Evolutionary conservation across 2,888 invertebrate genomes (phyloP).

Genomic region (Plutella xylostella): DNA sequence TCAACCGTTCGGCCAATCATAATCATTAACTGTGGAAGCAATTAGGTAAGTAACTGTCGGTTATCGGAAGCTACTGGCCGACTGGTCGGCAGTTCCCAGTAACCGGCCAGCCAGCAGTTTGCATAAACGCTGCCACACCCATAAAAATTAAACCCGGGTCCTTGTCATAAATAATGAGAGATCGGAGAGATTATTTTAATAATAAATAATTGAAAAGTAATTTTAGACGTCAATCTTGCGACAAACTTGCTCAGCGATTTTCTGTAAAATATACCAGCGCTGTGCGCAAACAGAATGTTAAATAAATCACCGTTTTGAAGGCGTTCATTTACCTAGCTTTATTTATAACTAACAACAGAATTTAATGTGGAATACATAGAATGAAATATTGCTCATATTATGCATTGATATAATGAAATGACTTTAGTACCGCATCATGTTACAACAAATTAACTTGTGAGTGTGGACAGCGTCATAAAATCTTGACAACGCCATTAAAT

Average conservation of each 20-base stretch:
- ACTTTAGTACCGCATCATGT: too few species aligned
- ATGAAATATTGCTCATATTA: too few species aligned
- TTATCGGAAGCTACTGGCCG: constrained; percentile 24
- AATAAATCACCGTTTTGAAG: too few species aligned
- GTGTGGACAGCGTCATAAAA: constrained; percentile 1
- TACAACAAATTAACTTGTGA: not conserved
- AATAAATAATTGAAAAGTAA: too few species aligned
- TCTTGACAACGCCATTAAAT: not conserved
- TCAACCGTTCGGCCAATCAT: constrained; percentile 31
- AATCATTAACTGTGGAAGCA: constrained; percentile 39
- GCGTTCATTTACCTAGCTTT: too few species aligned
- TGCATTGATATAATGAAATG: too few species aligned
- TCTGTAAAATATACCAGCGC: too few species aligned
- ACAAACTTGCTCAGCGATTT: too few species aligned
- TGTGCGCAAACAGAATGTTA: too few species aligned
- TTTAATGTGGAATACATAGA: too few species aligned
- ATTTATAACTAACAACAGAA: too few species aligned
- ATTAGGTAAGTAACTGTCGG: constrained; percentile 46
- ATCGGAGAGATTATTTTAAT: constrained; percentile 4
- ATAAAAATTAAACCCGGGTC: constrained; percentile 30
- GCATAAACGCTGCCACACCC: constrained; percentile 50
- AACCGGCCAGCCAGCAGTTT: constrained; percentile 25
- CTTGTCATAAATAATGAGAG: not conserved
- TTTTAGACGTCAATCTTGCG: too few species aligned
- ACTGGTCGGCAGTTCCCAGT: constrained; percentile 14